phyloP scores from a whole-genome alignment of 2,113 vertebrate species.

The Heptranchias perlo region DNA sequence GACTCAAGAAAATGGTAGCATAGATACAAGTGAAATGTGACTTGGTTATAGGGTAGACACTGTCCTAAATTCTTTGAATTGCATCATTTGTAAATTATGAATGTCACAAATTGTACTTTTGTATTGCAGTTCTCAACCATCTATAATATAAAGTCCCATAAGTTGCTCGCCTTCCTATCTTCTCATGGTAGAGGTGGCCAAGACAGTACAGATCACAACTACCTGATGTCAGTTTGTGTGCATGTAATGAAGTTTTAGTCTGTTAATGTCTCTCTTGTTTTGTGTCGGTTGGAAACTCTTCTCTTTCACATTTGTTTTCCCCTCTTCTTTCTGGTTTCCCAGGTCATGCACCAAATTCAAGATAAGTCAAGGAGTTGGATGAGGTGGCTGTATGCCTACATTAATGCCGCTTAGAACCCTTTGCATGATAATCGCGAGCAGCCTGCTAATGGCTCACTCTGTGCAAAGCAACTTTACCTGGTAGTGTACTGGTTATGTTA shows the following conservation, averaged over 20 bases:
- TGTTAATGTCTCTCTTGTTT: too few species aligned
- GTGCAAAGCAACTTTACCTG: background rate
- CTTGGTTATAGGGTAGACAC: background rate
- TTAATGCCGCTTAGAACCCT: background rate
- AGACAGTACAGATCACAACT: too few species aligned
- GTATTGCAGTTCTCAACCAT: too few species aligned
- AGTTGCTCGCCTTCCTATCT: too few species aligned
- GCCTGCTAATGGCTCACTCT: too few species aligned
- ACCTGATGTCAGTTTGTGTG: too few species aligned
- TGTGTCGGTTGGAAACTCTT: background rate
- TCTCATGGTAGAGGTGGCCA: too few species aligned
- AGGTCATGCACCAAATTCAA: background rate
- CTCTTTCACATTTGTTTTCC: background rate
- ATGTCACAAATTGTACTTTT: background rate
- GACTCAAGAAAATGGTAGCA: background rate
- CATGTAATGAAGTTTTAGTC: too few species aligned
- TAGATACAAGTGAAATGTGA: background rate
- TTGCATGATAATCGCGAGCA: background rate
- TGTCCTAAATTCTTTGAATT: background rate
- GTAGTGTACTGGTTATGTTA: background rate
- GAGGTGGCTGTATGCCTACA: background rate
- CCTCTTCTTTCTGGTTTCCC: background rate
- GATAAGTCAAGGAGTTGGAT: background rate
- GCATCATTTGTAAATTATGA: background rate
- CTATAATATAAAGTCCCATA: too few species aligned